Conservation (phyloP, 2,113 vertebrate species). For the Calonectris borealis region DNA sequence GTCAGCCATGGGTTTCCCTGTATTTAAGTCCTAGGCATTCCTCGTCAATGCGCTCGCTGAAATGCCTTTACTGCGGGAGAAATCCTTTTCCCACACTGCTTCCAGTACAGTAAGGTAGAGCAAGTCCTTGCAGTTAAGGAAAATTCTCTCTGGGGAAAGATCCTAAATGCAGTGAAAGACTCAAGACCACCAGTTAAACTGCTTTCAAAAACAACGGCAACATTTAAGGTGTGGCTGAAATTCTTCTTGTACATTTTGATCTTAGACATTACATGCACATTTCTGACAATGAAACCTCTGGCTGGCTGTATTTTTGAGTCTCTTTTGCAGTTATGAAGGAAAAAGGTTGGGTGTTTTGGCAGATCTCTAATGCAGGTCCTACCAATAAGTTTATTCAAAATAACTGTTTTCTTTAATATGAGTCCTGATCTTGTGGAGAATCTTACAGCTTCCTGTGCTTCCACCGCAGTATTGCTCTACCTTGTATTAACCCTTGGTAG, state of each 20-base stretch:
- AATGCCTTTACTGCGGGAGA: slow-evolving; percentile 10
- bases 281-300: not conserved
- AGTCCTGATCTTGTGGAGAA: not conserved
- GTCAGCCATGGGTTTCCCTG: not conserved
- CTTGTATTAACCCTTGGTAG: not conserved
- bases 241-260: not conserved
- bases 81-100: not conserved
- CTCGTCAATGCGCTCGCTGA: not conserved
- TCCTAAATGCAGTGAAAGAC: not conserved
- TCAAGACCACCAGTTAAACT: not conserved
- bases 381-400: slow-evolving; percentile 33
- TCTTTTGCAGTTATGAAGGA: not conserved
- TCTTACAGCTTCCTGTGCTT: not conserved
- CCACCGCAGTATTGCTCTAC: not conserved
- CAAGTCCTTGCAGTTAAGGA: not conserved
- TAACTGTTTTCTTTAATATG: not conserved
- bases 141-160: not conserved
- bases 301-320: slow-evolving; percentile 7
- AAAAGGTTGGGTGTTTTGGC: slow-evolving; percentile 17
- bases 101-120: slow-evolving; percentile 9
- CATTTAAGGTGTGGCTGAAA: not conserved
- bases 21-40: slow-evolving; percentile 31
- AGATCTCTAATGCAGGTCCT: slow-evolving; percentile 14
- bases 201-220: not conserved
- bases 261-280: not conserved